Evolutionary conservation across 2,797 vertebrate species (phyloP), one percentile per base, ranked within the genome.

Genomic region (Peromyscus melanophrys): DNA sequence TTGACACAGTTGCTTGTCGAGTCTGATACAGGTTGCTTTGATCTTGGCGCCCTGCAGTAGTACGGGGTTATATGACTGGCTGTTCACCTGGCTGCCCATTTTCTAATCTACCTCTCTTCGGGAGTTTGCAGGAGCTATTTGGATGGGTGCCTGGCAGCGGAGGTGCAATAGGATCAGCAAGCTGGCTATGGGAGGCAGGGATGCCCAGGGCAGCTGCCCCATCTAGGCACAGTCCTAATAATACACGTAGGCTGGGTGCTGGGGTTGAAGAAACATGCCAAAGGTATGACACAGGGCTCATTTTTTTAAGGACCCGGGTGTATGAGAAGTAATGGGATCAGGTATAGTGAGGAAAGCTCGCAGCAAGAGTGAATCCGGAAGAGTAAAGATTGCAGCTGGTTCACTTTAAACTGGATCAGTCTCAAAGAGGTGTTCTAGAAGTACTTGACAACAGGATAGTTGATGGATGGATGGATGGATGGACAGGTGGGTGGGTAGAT

Each of bases 71-170:
- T 97, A 96, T 85, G 85, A 37, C 88, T 16, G 82, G 40, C 82
- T 11, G 67, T 65, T 92, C 57, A 69, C 81, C 85, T 63, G 94
- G 89, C 65, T 0, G 6, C 55, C 85, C 7, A 17, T 90, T 95
- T 85, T 81, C 84, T 81, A 13, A 21, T 43, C 55, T n/a, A 75
- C 81, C 63, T 87, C 46, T 88, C 73, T 94, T 55, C 55, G 11
- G 13, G 73, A 46, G 61, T 93, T 81, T 57, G 83, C 75, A 82
- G 83, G 89, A 59, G 49, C 61, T 57, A 31, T 96, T 96, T 97
- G 49, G 52, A 88, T 95, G 92, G 81, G 81, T 92, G 73, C 92
- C 67, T 92, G 88, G 93, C 61, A 90, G 96, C 69, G 61, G 92
- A 43, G 92, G 85, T 37, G 29, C 69, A 49, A 49, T 21, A 77